Conservation (phyloP, 2,888 invertebrate genomes). For the Yponomeuta plumbellus region DNA sequence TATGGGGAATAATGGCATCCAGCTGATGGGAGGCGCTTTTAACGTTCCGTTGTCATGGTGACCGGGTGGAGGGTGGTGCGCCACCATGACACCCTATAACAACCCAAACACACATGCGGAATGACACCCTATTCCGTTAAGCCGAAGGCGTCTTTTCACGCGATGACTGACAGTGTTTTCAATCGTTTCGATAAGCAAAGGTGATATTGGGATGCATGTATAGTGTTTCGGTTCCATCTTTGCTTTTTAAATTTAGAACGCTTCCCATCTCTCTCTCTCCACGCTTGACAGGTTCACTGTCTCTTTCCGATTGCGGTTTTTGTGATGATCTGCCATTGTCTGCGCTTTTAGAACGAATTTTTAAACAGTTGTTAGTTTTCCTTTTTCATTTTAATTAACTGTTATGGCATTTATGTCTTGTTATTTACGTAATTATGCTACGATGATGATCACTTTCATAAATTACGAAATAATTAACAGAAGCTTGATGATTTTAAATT, state of each 20-base stretch:
- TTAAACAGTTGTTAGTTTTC: constrained; percentile 70
- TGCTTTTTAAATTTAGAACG: constrained; percentile 74
- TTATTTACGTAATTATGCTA: constrained; percentile 6
- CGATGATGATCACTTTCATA: constrained; percentile 13
- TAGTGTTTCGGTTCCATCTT: constrained; percentile 75
- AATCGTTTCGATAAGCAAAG: constrained; percentile 45
- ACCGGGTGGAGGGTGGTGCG: constrained; percentile 68
- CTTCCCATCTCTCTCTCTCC: constrained; percentile 49
- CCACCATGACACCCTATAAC: constrained; percentile 48
- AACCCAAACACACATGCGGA: constrained; percentile 35
- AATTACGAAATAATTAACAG: constrained; percentile 3
- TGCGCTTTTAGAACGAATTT: constrained; percentile 42
- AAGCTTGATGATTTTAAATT: background rate
- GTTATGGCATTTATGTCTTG: constrained; percentile 12
- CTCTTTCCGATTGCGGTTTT: constrained; percentile 56
- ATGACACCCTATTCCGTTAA: constrained; percentile 55
- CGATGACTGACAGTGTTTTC: constrained; percentile 48
- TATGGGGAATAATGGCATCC: constrained; percentile 66
- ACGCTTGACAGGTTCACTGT: constrained; percentile 30
- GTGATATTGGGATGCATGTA: constrained; percentile 60
- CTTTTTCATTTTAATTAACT: constrained; percentile 49
- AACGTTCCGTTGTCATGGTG: constrained; percentile 63
- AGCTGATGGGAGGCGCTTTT: constrained; percentile 74
- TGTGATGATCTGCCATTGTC: constrained; percentile 58
- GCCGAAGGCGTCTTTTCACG: constrained; percentile 52